Base-by-base conservation (phyloP, 2,797 vertebrate species). In the Tokudaia tokunoshimensis region DNA sequence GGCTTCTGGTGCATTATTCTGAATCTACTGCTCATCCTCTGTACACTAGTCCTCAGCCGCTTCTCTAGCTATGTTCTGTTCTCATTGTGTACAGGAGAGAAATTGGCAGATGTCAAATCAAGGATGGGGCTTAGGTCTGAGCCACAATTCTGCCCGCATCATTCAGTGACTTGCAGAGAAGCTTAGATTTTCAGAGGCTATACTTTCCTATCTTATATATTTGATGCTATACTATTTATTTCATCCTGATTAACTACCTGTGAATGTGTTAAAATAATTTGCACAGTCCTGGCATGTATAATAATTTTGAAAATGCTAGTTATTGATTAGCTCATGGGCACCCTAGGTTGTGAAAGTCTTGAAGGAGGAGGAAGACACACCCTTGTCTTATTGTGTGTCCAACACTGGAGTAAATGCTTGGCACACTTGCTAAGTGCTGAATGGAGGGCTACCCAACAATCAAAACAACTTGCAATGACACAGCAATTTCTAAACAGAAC, bases 201-300 rank as follows among this genome's bases (percentile, higher is more conserved):
- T 22, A 24, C 80, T 92, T 79, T 75, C 61, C 79, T 78, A 59
- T 47, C 44, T 84, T 84, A 12, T 84, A 91, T 50, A 79, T 93
- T 67, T 37, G 55, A 87, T 92, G 17, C 12, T 75, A 15, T 70
- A 57, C 44, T 75, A 90, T 41, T 91, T 75, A 63, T 26, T 67
- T 3, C 3, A 17, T 76, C 15, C 37, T 81, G 75, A 91, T 82
- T 31, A 61, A 41, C 31, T 22, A 8, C 31, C 59, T 92, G 91
- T 84, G 67, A n/a, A 34, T 63, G 22, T 50, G 15, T 84, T 74
- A n/a, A 47, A 47, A n/a, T 70, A 78, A 17, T 92, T 81, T 74
- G 15, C 9, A 26, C 34, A 57, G 29, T 80, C 61, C 31, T 91
- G 55, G 20, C 4, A 1, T 17, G 10, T 79, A 83, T 44, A 95